Percentiles rank a stretch among this genome's conserved stretches.
Conservation (phyloP, 2,113 vertebrate genomes). For the Otocyon megalotis region DNA sequence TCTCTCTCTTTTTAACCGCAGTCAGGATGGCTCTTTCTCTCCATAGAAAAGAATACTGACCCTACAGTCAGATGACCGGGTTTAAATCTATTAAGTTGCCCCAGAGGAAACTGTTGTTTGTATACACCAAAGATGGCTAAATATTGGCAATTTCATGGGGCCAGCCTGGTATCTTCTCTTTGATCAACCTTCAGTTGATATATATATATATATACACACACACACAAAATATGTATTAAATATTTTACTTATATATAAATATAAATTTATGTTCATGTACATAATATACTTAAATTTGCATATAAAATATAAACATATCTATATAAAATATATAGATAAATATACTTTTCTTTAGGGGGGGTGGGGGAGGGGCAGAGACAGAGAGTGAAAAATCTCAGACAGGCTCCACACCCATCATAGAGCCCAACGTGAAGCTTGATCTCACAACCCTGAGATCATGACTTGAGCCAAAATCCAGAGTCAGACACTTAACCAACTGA, state of each 20-base stretch:
- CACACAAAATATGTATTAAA: neutral
- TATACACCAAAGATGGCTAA: neutral
- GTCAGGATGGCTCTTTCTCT: neutral
- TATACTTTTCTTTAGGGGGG: neutral
- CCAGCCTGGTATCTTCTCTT: neutral
- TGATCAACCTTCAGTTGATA: neutral
- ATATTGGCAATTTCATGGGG: neutral
- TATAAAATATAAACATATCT: neutral
- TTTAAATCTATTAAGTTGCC: slow-evolving; percentile 22
- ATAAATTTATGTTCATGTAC: neutral
- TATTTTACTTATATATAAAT: neutral
- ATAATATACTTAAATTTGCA: neutral
- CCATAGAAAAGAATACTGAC: neutral
- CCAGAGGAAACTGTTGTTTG: neutral
- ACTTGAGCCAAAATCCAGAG: neutral
- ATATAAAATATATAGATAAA: neutral
- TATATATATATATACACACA: neutral
- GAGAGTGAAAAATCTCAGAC: neutral
- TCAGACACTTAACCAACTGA: neutral
- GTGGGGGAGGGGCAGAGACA: neutral
- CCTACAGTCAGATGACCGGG: neutral
- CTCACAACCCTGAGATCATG: neutral
- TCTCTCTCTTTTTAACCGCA: neutral
- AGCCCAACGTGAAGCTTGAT: neutral
- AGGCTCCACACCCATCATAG: neutral